Conservation (phyloP, 2,797 vertebrate species). For the Microhierax caerulescens region DNA sequence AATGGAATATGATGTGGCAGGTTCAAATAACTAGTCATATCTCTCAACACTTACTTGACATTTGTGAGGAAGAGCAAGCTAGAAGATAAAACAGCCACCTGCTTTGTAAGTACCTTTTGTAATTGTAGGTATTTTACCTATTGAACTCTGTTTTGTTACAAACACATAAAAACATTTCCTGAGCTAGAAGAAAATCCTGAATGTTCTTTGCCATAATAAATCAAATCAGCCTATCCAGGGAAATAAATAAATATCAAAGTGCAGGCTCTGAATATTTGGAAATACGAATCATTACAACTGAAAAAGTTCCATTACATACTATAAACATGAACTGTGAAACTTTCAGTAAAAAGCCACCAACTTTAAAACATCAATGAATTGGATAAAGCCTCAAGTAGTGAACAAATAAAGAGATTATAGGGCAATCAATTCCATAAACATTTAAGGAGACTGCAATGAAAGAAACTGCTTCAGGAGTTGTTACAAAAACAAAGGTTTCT, state of each 20-base stretch:
- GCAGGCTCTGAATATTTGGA: background rate
- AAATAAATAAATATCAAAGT: background rate
- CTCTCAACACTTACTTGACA: background rate
- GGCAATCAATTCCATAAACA: background rate
- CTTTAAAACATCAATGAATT: background rate
- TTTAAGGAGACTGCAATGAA: background rate
- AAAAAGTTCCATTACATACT: background rate
- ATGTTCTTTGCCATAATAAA: background rate
- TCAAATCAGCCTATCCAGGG: background rate
- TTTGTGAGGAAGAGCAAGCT: background rate
- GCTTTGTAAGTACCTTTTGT: slow-evolving; percentile 26
- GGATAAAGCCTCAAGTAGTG: background rate
- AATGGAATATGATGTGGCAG: slow-evolving; percentile 65
- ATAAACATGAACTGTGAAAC: background rate
- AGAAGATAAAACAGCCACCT: slow-evolving; percentile 32
- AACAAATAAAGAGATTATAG: background rate
- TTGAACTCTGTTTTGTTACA: background rate
- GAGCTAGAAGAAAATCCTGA: background rate
- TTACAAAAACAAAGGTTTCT: background rate
- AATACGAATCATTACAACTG: background rate
- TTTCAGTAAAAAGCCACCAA: background rate
- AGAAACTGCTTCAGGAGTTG: background rate
- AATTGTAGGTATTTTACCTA: background rate
- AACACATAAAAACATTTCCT: background rate
- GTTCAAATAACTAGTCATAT: background rate